Base-by-base conservation (phyloP, 35 echinoderm and acorn worm genomes). In the Acanthaster planci region DNA sequence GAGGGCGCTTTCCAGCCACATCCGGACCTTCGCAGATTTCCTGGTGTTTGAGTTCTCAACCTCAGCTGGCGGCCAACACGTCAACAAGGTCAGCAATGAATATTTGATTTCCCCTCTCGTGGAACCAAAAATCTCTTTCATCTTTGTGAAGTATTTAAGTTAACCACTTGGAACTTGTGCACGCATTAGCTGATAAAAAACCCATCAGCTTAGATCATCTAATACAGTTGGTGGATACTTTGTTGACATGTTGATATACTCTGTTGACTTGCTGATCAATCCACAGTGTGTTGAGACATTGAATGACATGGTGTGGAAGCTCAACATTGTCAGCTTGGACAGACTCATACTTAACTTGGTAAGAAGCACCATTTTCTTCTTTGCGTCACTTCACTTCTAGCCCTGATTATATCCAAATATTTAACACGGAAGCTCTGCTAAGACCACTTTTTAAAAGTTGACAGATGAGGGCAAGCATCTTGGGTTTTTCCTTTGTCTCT, bases 281-380 rank as follows among this genome's bases (percentile, higher is more conserved):
- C 80, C 67, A 55, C 76, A 99, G 96, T 99, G 96, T 86, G 89
- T 99, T 52, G 96, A 99, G 77, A 99, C 89, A 8, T 79, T 99
- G 35, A 99, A 99, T 82, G 96, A 93, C 31, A 94, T 99, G 96
- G 88, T 99, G 29, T 99, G 96, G 96, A 99, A 99, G 39, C 86
- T 94, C 17, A 99, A 99, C 56, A 86, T 99, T 26, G 86, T 99
- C 22, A 93, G 92, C n/a, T 56, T 99, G 36, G 96, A 99, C 38
- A 94, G 89, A 80, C 92, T 99, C 37, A 89, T 99, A 47, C 92
- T 99, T 19, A 94, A 89, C 52, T 84, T 99, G 96, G 96, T 94
- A 92, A 86, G 96, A 89, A 12, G 8, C 9, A 42, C 8, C 30
- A 21, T 18, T 16, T 31, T 16, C 22, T 1, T 79, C 38, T 8